Percentiles rank a stretch among this genome's conserved stretches.
Evolutionary conservation across 2,888 invertebrate genomes (phyloP).

Genomic region (Norana najaformis): DNA sequence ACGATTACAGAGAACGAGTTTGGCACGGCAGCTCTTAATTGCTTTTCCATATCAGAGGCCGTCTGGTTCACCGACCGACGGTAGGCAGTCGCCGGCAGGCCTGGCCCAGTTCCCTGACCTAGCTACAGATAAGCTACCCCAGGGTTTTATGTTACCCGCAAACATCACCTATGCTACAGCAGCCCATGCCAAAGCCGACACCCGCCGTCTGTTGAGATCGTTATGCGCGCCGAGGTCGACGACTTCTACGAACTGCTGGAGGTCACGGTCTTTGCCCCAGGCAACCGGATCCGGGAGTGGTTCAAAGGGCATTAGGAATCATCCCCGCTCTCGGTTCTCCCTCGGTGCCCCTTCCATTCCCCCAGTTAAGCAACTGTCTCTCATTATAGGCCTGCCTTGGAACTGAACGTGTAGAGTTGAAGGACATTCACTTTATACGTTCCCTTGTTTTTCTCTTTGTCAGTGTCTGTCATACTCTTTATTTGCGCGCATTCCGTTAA

Average conservation of each 20-base stretch:
- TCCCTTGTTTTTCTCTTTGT: not conserved
- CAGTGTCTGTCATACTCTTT: not conserved
- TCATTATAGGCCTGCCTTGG: not conserved
- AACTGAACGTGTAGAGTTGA: not conserved
- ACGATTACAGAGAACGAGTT: too few relatives aligned
- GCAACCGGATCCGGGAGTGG: not conserved
- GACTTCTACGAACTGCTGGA: slow-evolving; percentile 13
- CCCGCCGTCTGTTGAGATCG: not conserved
- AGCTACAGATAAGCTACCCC: not conserved
- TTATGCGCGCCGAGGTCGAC: not conserved
- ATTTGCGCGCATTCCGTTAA: not conserved
- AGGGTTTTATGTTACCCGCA: too few relatives aligned
- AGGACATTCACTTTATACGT: not conserved
- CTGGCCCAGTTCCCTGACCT: not conserved
- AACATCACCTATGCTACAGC: too few relatives aligned
- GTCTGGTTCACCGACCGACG: not conserved
- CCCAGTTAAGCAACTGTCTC: not conserved
- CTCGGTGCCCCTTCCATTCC: not conserved
- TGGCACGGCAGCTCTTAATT: too few relatives aligned
- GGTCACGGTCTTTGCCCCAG: not conserved
- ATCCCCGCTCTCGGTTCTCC: not conserved
- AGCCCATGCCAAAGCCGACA: not conserved
- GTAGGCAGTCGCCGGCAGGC: not conserved
- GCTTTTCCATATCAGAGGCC: not conserved
- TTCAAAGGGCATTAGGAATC: not conserved